These are phyloP conservation scores for Stegodyphus mimosarum DNA, from an alignment of 1,140 invertebrate species.

Conservation along the genomic window DNA sequence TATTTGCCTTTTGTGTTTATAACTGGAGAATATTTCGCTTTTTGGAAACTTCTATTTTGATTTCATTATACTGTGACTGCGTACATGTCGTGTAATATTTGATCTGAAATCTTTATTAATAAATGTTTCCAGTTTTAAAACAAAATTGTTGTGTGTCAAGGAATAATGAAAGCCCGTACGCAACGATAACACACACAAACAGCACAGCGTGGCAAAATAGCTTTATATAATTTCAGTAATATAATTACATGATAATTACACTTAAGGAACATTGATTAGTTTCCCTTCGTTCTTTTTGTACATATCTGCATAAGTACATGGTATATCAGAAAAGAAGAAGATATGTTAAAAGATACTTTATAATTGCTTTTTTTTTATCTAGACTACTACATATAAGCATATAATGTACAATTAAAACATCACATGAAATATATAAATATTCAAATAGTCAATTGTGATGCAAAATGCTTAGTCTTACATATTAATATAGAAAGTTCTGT, in stretches of 20 bases:
- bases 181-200: not conserved
- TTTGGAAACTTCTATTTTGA: too few species aligned
- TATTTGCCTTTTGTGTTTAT: too few species aligned
- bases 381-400: conserved; percentile 23
- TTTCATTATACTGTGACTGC: too few species aligned
- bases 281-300: conserved; percentile 3
- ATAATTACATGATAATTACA: conserved; percentile 13
- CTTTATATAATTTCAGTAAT: conserved; percentile 33
- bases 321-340: conserved; percentile 5
- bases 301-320: conserved; percentile 28
- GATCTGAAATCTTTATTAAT: too few species aligned
- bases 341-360: conserved; percentile 10
- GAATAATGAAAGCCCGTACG: not conserved
- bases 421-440: conserved; percentile 30
- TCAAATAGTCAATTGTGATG: not conserved
- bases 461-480: not conserved
- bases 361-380: not conserved
- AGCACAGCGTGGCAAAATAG: conserved; percentile 27
- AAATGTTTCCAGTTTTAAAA: too few species aligned
- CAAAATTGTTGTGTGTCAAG: too few species aligned
- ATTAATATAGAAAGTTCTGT: not conserved
- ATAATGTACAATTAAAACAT: conserved; percentile 37
- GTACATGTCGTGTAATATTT: too few species aligned
- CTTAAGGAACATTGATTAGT: conserved; percentile 20
- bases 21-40: too few species aligned